A percentile compares a stretch with the other conserved stretches of the same genome.
Conservation (phyloP, 2,797 vertebrate species). For the Periparus ater region DNA sequence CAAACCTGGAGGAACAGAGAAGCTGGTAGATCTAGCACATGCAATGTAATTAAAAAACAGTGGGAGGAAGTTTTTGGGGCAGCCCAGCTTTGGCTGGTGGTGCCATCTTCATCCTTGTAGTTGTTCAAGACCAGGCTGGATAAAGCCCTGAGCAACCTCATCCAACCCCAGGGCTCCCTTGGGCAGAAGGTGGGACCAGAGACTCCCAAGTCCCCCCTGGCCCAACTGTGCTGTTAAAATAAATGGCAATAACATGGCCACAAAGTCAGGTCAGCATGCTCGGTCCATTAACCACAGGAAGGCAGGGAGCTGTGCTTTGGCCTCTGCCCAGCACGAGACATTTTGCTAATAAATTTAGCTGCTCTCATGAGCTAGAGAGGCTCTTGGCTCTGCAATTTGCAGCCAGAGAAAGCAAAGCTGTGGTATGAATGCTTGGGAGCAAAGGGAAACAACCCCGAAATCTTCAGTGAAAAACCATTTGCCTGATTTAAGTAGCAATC, state of each 20-base stretch:
- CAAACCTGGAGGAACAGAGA: not conserved
- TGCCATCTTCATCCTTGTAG: not conserved
- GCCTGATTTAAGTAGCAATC: not conserved
- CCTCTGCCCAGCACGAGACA: not conserved
- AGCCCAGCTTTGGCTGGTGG: not conserved
- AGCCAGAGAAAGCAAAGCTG: not conserved
- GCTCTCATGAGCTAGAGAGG: not conserved
- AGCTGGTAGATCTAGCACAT: not conserved
- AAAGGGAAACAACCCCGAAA: not conserved
- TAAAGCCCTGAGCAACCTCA: not conserved
- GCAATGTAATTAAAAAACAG: not conserved
- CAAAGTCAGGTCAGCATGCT: fast-evolving
- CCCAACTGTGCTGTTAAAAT: not conserved
- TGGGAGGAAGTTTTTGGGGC: not conserved
- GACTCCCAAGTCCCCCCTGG: not conserved
- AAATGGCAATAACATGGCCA: not conserved
- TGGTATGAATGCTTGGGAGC: not conserved
- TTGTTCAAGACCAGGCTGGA: not conserved
- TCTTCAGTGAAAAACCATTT: not conserved
- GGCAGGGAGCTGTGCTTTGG: not conserved
- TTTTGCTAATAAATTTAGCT: not conserved
- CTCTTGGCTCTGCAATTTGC: not conserved
- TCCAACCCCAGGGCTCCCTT: not conserved
- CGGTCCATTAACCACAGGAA: not conserved
- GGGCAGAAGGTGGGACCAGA: not conserved